Evolutionary conservation across 1,140 invertebrate genomes (phyloP), one percentile per base, ranked within the genome.

Genomic region (Medauroidea extradentata): DNA sequence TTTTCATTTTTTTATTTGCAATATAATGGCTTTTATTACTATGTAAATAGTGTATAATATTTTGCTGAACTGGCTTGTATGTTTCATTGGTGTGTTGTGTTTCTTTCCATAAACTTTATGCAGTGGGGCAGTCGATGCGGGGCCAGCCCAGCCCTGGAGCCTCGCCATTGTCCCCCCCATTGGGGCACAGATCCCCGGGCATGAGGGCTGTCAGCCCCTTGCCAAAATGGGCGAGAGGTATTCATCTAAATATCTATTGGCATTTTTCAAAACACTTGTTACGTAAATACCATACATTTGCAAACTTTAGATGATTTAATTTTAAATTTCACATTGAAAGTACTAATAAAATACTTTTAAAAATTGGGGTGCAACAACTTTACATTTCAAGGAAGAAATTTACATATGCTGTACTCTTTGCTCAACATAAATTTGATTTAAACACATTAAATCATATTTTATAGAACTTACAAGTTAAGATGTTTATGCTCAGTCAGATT

Each of bases 181-280:
- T 70, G 72, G 65, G 71, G 70, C 65, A 65, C 70, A 58, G 77
- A 72, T 62, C 72, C 75, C 44, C 67, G 44, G 69, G 72, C 55
- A 71, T 71, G 51, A 72, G 77, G 51, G 68, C 78, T 39, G 65
- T 80, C 65, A 81, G 79, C 69, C 80, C 79, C 39, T 69, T 81
- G 54, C 79, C 80, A 23, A 81, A 80, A 69, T 81, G 79, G 79
- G 78, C 78, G 60, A 71, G 79, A 78, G 80, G 80, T 81, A 80
- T 18, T 29, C 41, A 24, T 65, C 60, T 59, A 34, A 13, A 42
- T 43, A 52, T 48, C 50, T 62, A 39, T 60, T 18, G 50, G 29
- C 39, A 23, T 50, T 57, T 60, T 49, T 18, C 24, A 41, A 62
- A 29, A 29, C 39, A n/a, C n/a, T n/a, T n/a, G n/a, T n/a, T n/a